Evolutionary conservation across 2,797 vertebrate genomes (phyloP).

Genomic region (Liasis olivaceus): DNA sequence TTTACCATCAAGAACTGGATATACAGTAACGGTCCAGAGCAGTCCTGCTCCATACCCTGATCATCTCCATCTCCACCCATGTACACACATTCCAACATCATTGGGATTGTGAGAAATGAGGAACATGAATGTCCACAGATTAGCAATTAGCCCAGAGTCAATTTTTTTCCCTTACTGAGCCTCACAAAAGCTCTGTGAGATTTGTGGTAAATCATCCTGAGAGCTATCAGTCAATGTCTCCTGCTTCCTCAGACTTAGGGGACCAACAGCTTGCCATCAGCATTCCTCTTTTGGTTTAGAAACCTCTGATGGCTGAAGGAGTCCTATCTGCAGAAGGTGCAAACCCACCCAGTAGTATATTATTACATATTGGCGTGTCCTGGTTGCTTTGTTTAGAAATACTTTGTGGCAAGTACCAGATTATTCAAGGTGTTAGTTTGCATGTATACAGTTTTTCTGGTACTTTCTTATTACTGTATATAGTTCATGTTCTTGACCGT

Average conservation of each 20-base stretch:
- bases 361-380: background rate
- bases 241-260: background rate
- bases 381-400: background rate
- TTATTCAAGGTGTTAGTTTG: background rate
- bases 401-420: background rate
- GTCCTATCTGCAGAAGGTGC: background rate
- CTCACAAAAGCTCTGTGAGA: background rate
- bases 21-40: background rate
- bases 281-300: background rate
- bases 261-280: background rate
- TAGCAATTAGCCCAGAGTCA: background rate
- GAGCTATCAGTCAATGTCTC: background rate
- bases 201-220: background rate
- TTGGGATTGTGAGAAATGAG: background rate
- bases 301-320: background rate
- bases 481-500: no score
- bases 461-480: no score
- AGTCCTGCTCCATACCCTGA: background rate
- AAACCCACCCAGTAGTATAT: background rate
- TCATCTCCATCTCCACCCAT: background rate
- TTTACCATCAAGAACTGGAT: background rate
- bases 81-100: background rate
- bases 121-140: background rate
- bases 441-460: no score
- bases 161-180: background rate